Conservation (phyloP, 2,113 vertebrate genomes). For the Strix aluco region DNA sequence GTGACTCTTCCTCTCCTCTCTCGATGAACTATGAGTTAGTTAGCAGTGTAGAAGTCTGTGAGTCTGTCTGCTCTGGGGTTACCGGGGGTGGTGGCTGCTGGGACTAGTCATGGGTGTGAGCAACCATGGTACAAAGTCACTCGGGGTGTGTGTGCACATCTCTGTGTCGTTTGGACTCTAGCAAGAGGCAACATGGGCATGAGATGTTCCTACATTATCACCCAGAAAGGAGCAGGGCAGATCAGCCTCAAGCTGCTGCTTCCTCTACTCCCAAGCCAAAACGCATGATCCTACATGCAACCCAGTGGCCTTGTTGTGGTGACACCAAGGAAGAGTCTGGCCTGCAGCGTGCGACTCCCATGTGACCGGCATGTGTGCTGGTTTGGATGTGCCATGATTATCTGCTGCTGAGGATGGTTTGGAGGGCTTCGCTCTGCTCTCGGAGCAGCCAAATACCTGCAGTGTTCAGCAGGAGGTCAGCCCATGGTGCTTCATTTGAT, state of each 20-base stretch:
- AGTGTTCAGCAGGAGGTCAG: neutral
- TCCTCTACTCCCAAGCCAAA: neutral
- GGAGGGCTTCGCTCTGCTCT: neutral
- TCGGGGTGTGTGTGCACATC: neutral
- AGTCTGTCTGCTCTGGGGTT: neutral
- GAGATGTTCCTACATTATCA: neutral
- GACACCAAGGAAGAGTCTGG: neutral
- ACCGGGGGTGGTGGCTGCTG: neutral
- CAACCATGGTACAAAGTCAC: rapidly evolving
- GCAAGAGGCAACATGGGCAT: neutral
- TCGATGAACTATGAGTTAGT: neutral
- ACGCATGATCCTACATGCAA: neutral
- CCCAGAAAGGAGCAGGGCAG: neutral
- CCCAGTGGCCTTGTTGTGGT: neutral
- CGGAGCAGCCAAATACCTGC: neutral
- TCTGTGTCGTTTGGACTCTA: rapidly evolving
- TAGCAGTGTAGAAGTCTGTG: no score
- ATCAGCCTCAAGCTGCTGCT: neutral
- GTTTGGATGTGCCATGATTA: neutral
- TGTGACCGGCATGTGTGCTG: neutral
- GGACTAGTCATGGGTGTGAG: neutral
- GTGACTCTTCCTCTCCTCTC: neutral
- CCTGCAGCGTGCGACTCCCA: rapidly evolving
- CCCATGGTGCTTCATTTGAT: neutral
- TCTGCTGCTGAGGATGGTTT: neutral